Evolutionary conservation across 2,888 invertebrate species (phyloP).

Genomic region (Xanthorhoe designata): DNA sequence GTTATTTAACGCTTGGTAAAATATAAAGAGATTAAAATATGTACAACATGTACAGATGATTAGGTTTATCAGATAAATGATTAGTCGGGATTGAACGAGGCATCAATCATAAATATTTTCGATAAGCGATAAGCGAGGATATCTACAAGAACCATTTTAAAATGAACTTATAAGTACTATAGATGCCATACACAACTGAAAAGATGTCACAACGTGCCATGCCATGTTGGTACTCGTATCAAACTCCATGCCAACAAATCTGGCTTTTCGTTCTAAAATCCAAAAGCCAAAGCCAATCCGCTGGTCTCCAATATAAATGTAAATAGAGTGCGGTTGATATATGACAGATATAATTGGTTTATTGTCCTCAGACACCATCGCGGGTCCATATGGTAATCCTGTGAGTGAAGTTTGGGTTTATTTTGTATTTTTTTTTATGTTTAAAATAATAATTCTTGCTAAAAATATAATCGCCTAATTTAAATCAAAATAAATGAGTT

Average conservation of each 20-base stretch:
- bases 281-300: slow-evolving; percentile 55
- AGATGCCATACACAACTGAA: too few relatives aligned
- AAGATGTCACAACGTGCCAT: not conserved
- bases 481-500: too few relatives aligned
- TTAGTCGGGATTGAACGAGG: too few relatives aligned
- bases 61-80: too few relatives aligned
- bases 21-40: too few relatives aligned
- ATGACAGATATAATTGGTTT: slow-evolving; percentile 85
- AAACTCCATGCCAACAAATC: not conserved
- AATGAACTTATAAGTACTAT: not conserved
- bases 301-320: slow-evolving; percentile 80
- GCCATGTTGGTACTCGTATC: not conserved
- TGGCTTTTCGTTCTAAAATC: slow-evolving; percentile 36
- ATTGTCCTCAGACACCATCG: slow-evolving; percentile 71
- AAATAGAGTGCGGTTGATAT: slow-evolving; percentile 79
- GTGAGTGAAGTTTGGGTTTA: slow-evolving; percentile 26
- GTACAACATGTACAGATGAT: too few relatives aligned
- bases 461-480: too few relatives aligned
- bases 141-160: not conserved
- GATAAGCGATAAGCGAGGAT: not conserved
- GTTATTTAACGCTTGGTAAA: too few relatives aligned
- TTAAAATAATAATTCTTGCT: too few relatives aligned
- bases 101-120: too few relatives aligned
- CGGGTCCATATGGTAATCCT: slow-evolving; percentile 66
- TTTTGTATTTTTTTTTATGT: slow-evolving; percentile 1